These are phyloP conservation scores for Apamea epomidion DNA, from an alignment of 2,888 invertebrate genomes.

Conservation along the genomic window DNA sequence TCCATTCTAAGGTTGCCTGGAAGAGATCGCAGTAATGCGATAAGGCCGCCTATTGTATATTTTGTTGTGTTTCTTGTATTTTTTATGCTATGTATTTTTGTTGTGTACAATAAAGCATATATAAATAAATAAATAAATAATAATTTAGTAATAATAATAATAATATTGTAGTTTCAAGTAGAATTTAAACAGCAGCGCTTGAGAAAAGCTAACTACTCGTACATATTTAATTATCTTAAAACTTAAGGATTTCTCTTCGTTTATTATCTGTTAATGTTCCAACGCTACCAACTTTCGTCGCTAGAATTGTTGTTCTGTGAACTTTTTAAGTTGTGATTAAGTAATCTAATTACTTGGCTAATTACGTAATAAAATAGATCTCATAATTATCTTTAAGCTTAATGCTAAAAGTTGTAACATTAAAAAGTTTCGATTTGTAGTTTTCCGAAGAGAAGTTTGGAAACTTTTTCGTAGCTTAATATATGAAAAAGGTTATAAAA, in stretches of 20 bases:
- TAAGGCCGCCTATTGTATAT: too few species aligned
- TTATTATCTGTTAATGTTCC: constrained; percentile 7
- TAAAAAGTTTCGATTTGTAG: constrained; percentile 3
- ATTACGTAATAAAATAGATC: not conserved
- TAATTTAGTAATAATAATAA: too few species aligned
- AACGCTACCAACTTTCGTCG: not conserved
- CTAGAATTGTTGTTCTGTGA: not conserved
- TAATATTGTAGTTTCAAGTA: not conserved
- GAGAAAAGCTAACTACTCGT: not conserved
- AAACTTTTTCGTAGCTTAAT: not conserved
- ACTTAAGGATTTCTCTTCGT: not conserved
- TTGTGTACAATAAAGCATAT: too few species aligned
- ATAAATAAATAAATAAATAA: too few species aligned
- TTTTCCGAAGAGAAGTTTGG: not conserved
- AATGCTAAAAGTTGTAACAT: constrained; percentile 3
- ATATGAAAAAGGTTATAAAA: not conserved
- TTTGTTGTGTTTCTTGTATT: too few species aligned
- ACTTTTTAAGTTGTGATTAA: not conserved
- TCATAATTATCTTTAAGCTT: not conserved
- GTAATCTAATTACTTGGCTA: not conserved
- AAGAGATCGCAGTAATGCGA: too few species aligned
- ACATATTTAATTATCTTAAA: not conserved
- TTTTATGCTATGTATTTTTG: too few species aligned
- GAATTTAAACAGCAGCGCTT: constrained; percentile 3
- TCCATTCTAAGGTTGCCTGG: too few species aligned